Conservation (phyloP, 2,113 vertebrate genomes). For the Ammospiza nelsoni region DNA sequence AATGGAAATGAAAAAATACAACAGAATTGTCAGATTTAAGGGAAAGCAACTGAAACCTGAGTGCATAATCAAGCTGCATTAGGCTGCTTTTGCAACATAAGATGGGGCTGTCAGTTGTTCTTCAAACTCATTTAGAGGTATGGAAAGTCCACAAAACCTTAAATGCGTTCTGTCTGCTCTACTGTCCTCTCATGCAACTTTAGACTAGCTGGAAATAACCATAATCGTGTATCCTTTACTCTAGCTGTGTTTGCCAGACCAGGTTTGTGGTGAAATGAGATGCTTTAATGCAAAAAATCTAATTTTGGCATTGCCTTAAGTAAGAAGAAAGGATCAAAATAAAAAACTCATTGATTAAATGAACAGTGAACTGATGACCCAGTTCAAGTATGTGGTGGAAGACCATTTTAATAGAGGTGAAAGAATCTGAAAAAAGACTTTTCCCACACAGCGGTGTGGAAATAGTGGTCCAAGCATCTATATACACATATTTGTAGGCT, state of each 20-base stretch:
- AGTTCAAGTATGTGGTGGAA: neutral
- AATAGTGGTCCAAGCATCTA: neutral
- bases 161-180: neutral
- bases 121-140: neutral
- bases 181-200: neutral
- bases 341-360: neutral
- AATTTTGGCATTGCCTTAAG: neutral
- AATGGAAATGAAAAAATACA: neutral
- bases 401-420: neutral
- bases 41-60: neutral
- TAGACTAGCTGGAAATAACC: neutral
- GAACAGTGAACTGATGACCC: neutral
- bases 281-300: neutral
- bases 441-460: neutral
- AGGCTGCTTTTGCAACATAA: neutral
- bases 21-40: neutral
- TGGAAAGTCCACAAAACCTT: neutral
- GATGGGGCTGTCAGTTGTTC: accelerated
- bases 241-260: neutral
- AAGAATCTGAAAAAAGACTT: neutral
- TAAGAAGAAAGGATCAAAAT: neutral
- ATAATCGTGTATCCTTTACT: neutral
- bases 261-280: neutral
- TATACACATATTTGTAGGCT: neutral
- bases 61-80: neutral